Base-by-base conservation (phyloP, 2,113 vertebrate genomes). In the Forbesichthys agassizii region DNA sequence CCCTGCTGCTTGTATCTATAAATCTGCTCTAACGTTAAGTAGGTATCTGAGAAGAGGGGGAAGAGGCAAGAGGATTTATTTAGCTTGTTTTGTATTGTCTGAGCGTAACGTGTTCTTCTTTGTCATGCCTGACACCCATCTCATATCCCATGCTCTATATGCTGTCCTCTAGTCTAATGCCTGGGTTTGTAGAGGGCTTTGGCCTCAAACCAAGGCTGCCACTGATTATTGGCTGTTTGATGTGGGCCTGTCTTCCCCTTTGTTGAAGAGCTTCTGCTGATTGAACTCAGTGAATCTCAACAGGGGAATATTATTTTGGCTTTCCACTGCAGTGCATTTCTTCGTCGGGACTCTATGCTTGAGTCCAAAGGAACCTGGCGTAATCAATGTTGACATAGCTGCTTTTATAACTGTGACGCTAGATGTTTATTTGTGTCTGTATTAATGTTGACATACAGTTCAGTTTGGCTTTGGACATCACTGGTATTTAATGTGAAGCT, bases 81-180 rank as follows among this genome's bases (percentile, higher is more conserved):
- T 81, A 53, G 57, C 75, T 80, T 79, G 55, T 65, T 42, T 77
- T 66, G 59, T 82, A 33, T 85, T 59, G 42, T 69, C 78, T 88
- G 76, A 83, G 71, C 64, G 84, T 84, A 2, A 27, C 27, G 27
- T 2, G 27, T 27, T 27, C 58, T 76, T 10, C 54, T 56, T 14
- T 47, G 70, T 71, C 62, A 62, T 78, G 33, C 66, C 53, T 62
- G 54, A 12, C 20, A 74, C 74, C 36, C 46, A 33, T 27, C 52
- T 69, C 64, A 20, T 66, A 53, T 65, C 49, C 71, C 8, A 33
- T 62, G 36, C 56, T 58, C 66, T 27, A 27, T 27, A 1, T 64
- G 42, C 71, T 42, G 48, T 53, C 48, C 55, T 74, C 54, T 61
- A 73, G 67, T 12, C 8, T 75, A 69, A 64, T 61, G 64, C 27